Percentiles rank a stretch among this genome's conserved stretches.
phyloP scores from a whole-genome alignment of 2,888 invertebrate genomes.

The Habroteleia sp. region DNA sequence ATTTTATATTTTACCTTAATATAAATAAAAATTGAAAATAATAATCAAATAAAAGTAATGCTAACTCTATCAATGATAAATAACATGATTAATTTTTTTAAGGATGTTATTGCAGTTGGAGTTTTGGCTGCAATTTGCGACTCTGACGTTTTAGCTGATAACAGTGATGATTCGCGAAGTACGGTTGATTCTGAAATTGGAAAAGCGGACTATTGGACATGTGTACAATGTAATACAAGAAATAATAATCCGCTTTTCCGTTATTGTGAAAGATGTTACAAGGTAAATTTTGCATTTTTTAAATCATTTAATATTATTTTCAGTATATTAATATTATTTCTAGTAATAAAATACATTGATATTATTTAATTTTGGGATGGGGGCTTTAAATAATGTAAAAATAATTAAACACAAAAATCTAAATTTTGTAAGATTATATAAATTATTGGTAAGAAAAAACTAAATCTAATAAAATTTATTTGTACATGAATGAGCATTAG shows the following conservation, averaged over 20 bases:
- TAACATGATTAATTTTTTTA: conserved; percentile 19
- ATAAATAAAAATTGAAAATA: background rate
- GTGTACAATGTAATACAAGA: conserved; percentile 85
- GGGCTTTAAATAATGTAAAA: too few relatives aligned
- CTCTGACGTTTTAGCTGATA: conserved; percentile 72
- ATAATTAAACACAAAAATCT: too few relatives aligned
- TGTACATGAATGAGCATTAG: too few relatives aligned
- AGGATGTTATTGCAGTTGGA: conserved; percentile 70
- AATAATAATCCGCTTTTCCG: conserved; percentile 85
- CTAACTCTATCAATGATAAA: too few relatives aligned
- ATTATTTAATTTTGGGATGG: too few relatives aligned
- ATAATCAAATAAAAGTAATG: background rate
- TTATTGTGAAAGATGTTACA: conserved; percentile 87
- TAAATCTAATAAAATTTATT: too few relatives aligned
- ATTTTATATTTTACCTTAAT: too few relatives aligned
- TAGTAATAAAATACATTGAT: too few relatives aligned
- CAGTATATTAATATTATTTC: too few relatives aligned
- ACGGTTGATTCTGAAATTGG: conserved; percentile 81
- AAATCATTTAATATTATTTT: conserved; percentile 40
- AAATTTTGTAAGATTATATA: too few relatives aligned
- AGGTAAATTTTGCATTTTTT: conserved; percentile 83
- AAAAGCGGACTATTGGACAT: conserved; percentile 84
- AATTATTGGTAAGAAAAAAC: too few relatives aligned
- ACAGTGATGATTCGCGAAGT: conserved; percentile 73
- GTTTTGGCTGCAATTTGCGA: conserved; percentile 69